phyloP scores from a whole-genome alignment of 2,113 vertebrate genomes.

The Phaethornis superciliosus region DNA sequence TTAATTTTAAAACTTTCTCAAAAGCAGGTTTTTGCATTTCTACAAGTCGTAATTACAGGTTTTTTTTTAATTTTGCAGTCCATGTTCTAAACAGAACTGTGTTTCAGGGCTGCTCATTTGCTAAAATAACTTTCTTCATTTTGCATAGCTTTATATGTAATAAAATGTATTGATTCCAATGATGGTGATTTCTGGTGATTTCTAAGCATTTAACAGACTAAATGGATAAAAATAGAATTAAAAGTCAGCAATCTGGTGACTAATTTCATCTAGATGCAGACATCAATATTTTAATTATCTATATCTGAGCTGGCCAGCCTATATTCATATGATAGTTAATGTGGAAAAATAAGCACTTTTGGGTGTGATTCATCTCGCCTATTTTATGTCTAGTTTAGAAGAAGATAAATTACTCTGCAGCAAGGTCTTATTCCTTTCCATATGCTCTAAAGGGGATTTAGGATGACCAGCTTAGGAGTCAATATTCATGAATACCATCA shows the following conservation, averaged over 20 bases:
- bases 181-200: neutral
- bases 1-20: neutral
- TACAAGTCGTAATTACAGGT: neutral
- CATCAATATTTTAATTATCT: neutral
- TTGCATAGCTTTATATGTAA: neutral
- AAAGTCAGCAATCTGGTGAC: neutral
- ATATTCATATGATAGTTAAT: neutral
- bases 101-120: neutral
- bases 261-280: neutral
- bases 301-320: neutral
- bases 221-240: neutral
- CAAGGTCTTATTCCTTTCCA: neutral
- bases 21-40: neutral
- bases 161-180: neutral
- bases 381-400: neutral
- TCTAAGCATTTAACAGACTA: neutral
- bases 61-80: neutral
- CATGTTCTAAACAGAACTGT: neutral
- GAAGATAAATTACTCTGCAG: neutral
- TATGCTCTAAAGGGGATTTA: neutral
- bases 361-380: neutral
- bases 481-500: neutral
- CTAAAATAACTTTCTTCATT: neutral
- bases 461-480: neutral
- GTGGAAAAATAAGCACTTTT: neutral